Evolutionary conservation across 1,140 invertebrate genomes (phyloP).

Genomic region (Trichonephila clavata): DNA sequence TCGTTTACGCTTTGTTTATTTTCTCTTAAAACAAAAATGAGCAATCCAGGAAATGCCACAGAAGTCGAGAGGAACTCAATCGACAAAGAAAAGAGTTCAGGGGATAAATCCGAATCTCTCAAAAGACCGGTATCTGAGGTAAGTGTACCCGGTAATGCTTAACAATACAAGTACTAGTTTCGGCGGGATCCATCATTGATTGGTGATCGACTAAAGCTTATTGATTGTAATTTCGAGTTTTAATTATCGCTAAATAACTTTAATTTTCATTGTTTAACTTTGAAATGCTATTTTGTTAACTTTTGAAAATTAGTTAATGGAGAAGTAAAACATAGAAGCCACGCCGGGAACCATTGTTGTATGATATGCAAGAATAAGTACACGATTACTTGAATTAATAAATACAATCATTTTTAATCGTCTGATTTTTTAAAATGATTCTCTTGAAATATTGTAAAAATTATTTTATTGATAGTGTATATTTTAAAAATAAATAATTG

Average conservation of each 20-base stretch:
- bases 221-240: neutral
- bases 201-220: neutral
- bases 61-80: constrained; percentile 64
- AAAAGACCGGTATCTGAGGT: constrained; percentile 72
- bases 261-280: neutral
- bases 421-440: too few species aligned
- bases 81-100: constrained; percentile 70
- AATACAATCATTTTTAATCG: too few species aligned
- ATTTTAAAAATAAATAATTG: too few species aligned
- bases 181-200: constrained; percentile 43
- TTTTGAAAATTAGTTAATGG: neutral
- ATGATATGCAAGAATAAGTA: too few species aligned
- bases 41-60: constrained; percentile 46
- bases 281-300: neutral
- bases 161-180: constrained; percentile 43
- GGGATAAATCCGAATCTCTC: constrained; percentile 70
- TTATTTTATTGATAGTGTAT: too few species aligned
- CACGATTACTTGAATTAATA: too few species aligned
- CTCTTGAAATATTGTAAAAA: too few species aligned
- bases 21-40: constrained; percentile 67
- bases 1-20: constrained; percentile 67
- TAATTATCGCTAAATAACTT: neutral
- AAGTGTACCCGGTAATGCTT: constrained; percentile 45
- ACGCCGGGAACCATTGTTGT: neutral
- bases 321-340: neutral